Conservation (phyloP, 2,888 invertebrate genomes). For the Salticus scenicus region DNA sequence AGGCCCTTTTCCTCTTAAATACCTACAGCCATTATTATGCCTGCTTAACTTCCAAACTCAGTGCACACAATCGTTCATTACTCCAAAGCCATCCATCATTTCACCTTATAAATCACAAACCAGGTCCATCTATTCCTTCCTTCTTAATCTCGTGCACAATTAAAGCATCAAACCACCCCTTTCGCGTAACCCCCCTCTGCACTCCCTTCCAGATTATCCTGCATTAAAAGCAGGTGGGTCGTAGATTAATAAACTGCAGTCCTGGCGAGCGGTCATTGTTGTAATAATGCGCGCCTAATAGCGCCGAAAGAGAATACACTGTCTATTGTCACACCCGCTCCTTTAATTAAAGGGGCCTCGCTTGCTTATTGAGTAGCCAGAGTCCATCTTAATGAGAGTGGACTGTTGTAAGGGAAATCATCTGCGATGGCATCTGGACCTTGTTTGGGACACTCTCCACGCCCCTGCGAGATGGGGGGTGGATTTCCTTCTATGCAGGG, state of each 20-base stretch:
- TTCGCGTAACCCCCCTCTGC: not conserved
- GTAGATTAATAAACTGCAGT: slow-evolving; percentile 58
- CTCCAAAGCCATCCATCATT: slow-evolving; percentile 1
- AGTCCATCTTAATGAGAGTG: slow-evolving; percentile 67
- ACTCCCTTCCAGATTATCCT: slow-evolving; percentile 38
- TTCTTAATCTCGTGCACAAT: slow-evolving; percentile 19
- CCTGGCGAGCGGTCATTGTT: slow-evolving; percentile 43
- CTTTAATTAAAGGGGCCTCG: slow-evolving; percentile 58
- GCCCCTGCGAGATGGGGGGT: not conserved
- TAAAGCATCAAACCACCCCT: slow-evolving; percentile 19
- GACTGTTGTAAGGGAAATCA: slow-evolving; percentile 62
- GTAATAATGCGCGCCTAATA: slow-evolving; percentile 63
- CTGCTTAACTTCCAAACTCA: not conserved
- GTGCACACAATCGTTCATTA: not conserved
- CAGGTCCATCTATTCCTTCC: slow-evolving; percentile 9
- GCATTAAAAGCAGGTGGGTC: slow-evolving; percentile 65
- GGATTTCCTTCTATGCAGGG: not conserved
- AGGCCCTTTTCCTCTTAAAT: not conserved
- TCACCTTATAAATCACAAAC: slow-evolving; percentile 14
- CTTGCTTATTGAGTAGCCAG: slow-evolving; percentile 66
- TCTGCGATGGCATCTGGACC: slow-evolving; percentile 50
- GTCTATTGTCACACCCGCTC: slow-evolving; percentile 66
- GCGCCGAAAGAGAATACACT: slow-evolving; percentile 50
- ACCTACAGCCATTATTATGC: not conserved
- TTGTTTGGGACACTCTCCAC: not conserved